Evolutionary conservation across 1,140 invertebrate genomes (phyloP).

Genomic region (Lasaia peninsularis): DNA sequence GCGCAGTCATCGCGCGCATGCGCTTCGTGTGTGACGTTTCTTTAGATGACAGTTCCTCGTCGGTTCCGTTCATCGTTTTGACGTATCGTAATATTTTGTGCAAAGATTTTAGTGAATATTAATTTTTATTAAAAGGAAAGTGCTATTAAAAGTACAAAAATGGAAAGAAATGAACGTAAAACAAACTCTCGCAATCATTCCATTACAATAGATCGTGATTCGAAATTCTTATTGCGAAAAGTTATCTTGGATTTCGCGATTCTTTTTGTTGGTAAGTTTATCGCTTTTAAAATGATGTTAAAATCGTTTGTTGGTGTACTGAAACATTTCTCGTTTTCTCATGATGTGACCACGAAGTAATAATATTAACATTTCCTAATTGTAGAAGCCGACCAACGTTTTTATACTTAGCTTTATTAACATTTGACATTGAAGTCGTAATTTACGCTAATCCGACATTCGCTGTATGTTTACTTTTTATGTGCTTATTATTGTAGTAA

Average conservation of each 20-base stretch:
- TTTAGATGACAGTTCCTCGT: conserved; percentile 33
- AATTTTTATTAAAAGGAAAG: conserved; percentile 17
- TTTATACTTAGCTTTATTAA: neutral
- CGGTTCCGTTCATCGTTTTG: conserved; percentile 27
- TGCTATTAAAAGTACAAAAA: conserved; percentile 27
- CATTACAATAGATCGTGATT: conserved; percentile 58
- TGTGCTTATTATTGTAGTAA: too few relatives aligned
- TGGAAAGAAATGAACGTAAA: conserved; percentile 63
- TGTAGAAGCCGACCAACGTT: neutral
- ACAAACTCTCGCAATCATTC: conserved; percentile 50
- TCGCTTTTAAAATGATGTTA: conserved; percentile 18
- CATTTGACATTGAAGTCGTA: conserved; percentile 1
- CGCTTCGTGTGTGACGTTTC: conserved; percentile 52
- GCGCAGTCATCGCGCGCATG: conserved; percentile 65
- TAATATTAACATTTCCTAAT: neutral
- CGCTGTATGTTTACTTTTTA: too few relatives aligned
- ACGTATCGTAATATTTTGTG: conserved; percentile 55
- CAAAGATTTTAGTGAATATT: conserved; percentile 33
- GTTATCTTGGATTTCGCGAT: conserved; percentile 59
- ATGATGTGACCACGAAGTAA: neutral
- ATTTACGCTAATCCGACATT: neutral
- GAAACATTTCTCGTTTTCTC: neutral
- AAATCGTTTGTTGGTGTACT: conserved; percentile 10
- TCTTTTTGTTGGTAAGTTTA: conserved; percentile 62
- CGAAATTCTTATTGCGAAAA: conserved; percentile 62